Conservation (phyloP, 2,888 invertebrate species). For the Oligia fasciuncula region DNA sequence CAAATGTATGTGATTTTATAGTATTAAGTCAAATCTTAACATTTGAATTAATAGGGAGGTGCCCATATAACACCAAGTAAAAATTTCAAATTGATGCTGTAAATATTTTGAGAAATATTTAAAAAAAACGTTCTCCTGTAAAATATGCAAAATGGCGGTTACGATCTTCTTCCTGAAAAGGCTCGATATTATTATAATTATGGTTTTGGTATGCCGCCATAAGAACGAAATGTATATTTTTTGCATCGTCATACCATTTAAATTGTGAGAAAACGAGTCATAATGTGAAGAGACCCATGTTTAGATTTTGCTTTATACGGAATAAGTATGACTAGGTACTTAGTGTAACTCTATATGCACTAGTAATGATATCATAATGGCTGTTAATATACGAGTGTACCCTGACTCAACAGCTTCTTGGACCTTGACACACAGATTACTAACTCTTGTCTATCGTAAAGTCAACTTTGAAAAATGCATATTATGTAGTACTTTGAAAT, state of each 20-base stretch:
- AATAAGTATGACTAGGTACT: conserved; percentile 26
- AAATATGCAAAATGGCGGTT: no score
- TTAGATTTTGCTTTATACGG: conserved; percentile 14
- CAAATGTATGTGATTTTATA: no score
- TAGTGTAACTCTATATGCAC: conserved; percentile 33
- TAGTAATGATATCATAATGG: conserved; percentile 50
- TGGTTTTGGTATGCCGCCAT: not conserved
- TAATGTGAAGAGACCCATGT: conserved; percentile 21
- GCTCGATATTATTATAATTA: not conserved
- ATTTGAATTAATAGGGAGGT: no score
- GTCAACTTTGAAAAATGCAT: conserved; percentile 39
- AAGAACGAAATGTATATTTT: not conserved
- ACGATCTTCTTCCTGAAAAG: no score
- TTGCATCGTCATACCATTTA: conserved; percentile 1
- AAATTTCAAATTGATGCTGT: no score
- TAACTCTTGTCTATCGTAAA: conserved; percentile 7
- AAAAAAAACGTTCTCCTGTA: no score
- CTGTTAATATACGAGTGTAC: conserved; percentile 25
- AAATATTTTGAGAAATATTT: no score
- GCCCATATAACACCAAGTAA: no score
- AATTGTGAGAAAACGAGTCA: conserved; percentile 14
- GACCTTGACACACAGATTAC: conserved; percentile 49
- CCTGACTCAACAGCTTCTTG: conserved; percentile 50
- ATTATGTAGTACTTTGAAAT: not conserved
- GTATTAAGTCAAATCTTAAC: no score